Conservation (phyloP, 2,797 vertebrate genomes). For the Peromyscus attwateri region DNA sequence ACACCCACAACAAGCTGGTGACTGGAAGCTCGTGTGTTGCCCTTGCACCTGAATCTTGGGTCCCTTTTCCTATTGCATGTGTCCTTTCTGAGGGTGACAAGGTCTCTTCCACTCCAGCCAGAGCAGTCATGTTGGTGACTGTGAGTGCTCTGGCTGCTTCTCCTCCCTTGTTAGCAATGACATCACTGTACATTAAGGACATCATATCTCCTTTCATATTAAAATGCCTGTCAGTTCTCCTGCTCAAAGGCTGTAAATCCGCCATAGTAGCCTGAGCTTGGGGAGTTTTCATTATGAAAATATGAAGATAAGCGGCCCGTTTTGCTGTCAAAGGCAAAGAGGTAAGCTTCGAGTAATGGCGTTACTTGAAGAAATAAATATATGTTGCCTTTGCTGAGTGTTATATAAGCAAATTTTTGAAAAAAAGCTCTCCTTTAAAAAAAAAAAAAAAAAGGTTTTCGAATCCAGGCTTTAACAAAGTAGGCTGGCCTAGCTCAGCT, state of each 20-base stretch:
- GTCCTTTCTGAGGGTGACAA: conserved; percentile 89
- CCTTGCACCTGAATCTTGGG: conserved; percentile 87
- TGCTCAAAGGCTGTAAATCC: conserved; percentile 88
- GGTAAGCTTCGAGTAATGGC: conserved; percentile 82
- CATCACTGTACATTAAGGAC: conserved; percentile 91
- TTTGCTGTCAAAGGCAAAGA: conserved; percentile 86
- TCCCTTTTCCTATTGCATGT: conserved; percentile 91
- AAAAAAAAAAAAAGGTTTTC: conserved; percentile 16
- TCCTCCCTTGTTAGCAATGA: conserved; percentile 89
- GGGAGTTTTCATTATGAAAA: conserved; percentile 90
- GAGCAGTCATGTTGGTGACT: conserved; percentile 85
- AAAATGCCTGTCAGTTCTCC: conserved; percentile 90
- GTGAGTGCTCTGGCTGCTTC: conserved; percentile 82
- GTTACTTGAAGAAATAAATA: conserved; percentile 85
- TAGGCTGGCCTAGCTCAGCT: conserved; percentile 57
- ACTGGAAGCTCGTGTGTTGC: conserved; percentile 72
- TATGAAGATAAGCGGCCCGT: conserved; percentile 88
- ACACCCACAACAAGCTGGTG: conserved; percentile 82
- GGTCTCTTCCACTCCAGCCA: conserved; percentile 82
- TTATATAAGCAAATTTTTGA: conserved; percentile 78
- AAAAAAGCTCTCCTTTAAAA: conserved; percentile 67
- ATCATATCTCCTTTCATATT: conserved; percentile 90
- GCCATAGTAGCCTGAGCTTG: conserved; percentile 84
- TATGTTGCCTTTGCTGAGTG: conserved; percentile 78
- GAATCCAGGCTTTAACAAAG: conserved; percentile 66